Percentiles rank a stretch among this genome's conserved stretches.
phyloP scores from a whole-genome alignment of 1,140 invertebrate species.

The Drosophila arizonae region DNA sequence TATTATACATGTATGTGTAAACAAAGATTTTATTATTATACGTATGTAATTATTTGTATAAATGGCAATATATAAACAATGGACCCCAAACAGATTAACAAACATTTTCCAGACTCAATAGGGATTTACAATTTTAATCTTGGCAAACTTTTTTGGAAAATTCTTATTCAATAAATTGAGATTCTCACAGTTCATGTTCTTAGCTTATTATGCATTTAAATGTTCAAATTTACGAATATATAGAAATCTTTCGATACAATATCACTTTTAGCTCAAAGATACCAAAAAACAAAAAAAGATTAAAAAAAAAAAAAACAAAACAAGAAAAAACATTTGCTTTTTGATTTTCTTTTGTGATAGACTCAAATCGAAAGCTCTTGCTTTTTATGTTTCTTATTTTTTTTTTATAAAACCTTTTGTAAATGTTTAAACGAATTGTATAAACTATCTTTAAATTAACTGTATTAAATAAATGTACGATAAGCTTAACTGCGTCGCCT shows the following conservation, averaged over 20 bases:
- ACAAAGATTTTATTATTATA: slow-evolving; percentile 74
- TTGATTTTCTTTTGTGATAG: slow-evolving; percentile 61
- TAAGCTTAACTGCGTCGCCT: slow-evolving; percentile 64
- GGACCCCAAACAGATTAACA: slow-evolving; percentile 16
- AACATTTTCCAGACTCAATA: slow-evolving; percentile 23
- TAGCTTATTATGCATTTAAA: slow-evolving; percentile 47
- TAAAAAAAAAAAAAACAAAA: slow-evolving; percentile 1
- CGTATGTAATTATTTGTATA: slow-evolving; percentile 48
- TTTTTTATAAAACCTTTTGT: slow-evolving; percentile 59
- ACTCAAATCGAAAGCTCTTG: slow-evolving; percentile 57
- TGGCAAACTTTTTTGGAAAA: slow-evolving; percentile 29
- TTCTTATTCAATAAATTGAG: slow-evolving; percentile 11
- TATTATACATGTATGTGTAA: slow-evolving; percentile 69
- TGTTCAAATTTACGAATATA: slow-evolving; percentile 13
- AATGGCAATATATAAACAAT: slow-evolving; percentile 40
- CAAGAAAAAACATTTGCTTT: slow-evolving; percentile 19
- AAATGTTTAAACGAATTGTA: slow-evolving; percentile 67
- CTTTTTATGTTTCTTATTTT: slow-evolving; percentile 35
- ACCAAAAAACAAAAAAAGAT: slow-evolving; percentile 37
- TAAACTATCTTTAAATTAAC: slow-evolving; percentile 57
- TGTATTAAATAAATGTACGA: slow-evolving; percentile 78
- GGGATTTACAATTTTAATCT: slow-evolving; percentile 19
- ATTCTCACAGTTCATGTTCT: slow-evolving; percentile 29
- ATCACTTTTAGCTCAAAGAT: slow-evolving; percentile 47
- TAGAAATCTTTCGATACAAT: slow-evolving; percentile 35